Base-by-base conservation (phyloP, 2,888 invertebrate genomes). In the Automeris io region DNA sequence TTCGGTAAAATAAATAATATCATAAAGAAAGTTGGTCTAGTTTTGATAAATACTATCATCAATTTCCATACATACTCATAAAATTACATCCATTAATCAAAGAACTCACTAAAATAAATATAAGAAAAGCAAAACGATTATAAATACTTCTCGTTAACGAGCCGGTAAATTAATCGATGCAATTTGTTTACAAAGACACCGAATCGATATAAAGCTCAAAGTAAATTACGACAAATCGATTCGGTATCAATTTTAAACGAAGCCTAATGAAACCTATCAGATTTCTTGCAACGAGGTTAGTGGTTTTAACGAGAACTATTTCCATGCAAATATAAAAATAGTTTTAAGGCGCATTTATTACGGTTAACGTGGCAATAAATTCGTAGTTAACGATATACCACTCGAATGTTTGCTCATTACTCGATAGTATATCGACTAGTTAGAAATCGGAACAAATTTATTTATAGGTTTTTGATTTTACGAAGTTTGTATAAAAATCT, bases 251-350 rank as follows among this genome's bases (percentile, higher is more conserved):
- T 51, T 52, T 48, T 48, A 51, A 59, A 54, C 46, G 50, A 50
- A 44, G 46, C 42, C 45, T 52, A 60, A 56, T 55, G 48, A 57
- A 48, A 49, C 47, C 51, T 49, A 47, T 45, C 55, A 38, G 34
- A 51, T 45, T 56, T 53, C 34, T 21, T 53, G 7, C 23, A 70
- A 63, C 51, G 59, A 59, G 78, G 72, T 73, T 65, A 76, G 58
- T 64, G 49, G 64, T 61, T 58, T 65, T 50, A 52, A 61, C 54
- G 45, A 47, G 36, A 68, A 69, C 68, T 64, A 67, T 69, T 61
- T 62, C 50, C 45, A 25, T 33, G 40, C 46, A 49, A 60, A 60
- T 61, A 63, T 24, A 21, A 31, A 37, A 71, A 72, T 70, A 70
- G 67, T 68, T 70, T 70, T 66, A 57, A 57, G 51, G 50, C 58